These are phyloP conservation scores for Ceuthmochares aereus DNA, from an alignment of 2,113 vertebrate genomes.

Conservation along the genomic window DNA sequence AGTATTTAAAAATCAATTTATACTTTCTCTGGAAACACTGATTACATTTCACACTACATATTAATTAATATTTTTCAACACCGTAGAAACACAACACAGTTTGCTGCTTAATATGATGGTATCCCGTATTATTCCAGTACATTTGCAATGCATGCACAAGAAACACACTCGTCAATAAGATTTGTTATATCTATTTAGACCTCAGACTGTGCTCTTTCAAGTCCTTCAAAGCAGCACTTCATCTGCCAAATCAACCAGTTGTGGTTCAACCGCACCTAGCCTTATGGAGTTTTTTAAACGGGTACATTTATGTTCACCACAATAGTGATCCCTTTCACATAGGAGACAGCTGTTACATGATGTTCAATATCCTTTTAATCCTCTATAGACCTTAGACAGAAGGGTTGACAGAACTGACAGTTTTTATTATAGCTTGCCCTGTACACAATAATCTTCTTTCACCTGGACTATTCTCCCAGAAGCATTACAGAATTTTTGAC, in stretches of 20 bases:
- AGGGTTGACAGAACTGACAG: conserved; percentile 74
- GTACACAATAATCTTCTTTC: conserved; percentile 78
- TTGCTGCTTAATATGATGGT: background rate
- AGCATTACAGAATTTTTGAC: conserved; percentile 68
- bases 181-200: background rate
- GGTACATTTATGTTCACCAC: conserved; percentile 21
- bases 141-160: background rate
- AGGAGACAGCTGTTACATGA: conserved; percentile 71
- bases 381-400: conserved; percentile 70
- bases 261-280: conserved; percentile 37
- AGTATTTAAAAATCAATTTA: background rate
- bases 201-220: background rate
- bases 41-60: background rate
- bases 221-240: background rate
- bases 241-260: conserved; percentile 13
- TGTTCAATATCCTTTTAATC: conserved; percentile 76
- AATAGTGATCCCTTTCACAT: conserved; percentile 44
- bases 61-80: background rate
- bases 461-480: conserved; percentile 63
- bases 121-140: background rate
- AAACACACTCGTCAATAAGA: background rate
- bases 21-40: background rate
- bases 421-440: conserved; percentile 77
- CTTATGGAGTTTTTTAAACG: conserved; percentile 4
- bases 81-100: background rate